Evolutionary conservation across 2,113 vertebrate genomes (phyloP).

Genomic region (Burhinus bistriatus): DNA sequence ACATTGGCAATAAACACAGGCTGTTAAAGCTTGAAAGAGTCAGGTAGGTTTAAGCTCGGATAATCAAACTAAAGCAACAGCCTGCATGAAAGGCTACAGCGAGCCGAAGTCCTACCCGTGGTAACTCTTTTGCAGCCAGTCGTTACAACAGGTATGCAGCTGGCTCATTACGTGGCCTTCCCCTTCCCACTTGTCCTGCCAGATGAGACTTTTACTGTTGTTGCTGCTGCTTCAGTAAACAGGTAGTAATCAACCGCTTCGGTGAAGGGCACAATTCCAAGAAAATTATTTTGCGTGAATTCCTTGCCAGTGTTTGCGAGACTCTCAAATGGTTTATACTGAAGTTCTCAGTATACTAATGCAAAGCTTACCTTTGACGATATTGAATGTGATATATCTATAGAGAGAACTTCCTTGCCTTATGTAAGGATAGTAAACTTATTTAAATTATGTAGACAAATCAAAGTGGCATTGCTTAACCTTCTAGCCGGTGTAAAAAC

Average conservation of each 20-base stretch:
- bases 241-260: constrained; percentile 40
- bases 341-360: constrained; percentile 78
- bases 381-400: constrained; percentile 86
- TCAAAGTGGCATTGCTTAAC: constrained; percentile 87
- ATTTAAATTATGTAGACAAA: constrained; percentile 94
- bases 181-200: constrained; percentile 17
- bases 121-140: not conserved
- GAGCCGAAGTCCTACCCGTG: not conserved
- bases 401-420: constrained; percentile 82
- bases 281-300: constrained; percentile 76
- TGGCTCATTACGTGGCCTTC: not conserved
- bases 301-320: constrained; percentile 75
- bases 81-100: not conserved
- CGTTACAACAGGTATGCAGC: not conserved
- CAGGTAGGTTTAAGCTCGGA: constrained; percentile 73
- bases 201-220: constrained; percentile 32
- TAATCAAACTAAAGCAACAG: constrained; percentile 71
- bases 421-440: constrained; percentile 78
- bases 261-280: constrained; percentile 61
- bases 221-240: constrained; percentile 69
- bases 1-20: constrained; percentile 68
- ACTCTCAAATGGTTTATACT: constrained; percentile 51
- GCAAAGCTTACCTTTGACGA: constrained; percentile 86
- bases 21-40: constrained; percentile 49
- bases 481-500: constrained; percentile 73